phyloP scores from a whole-genome alignment of 1,140 invertebrate genomes.

The Oryctes rhinoceros region DNA sequence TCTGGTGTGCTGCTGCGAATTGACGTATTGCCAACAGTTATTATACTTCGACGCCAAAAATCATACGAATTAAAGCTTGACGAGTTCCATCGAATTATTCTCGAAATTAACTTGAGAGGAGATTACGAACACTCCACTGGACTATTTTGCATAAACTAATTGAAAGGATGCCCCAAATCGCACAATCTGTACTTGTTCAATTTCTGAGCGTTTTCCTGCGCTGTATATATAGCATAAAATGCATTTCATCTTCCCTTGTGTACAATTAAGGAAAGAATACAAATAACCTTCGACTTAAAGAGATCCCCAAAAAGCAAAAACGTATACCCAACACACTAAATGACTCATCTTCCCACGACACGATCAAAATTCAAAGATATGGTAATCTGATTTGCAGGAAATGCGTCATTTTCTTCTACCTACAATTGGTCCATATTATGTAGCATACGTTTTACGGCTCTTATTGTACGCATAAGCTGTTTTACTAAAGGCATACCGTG shows the following conservation, averaged over 20 bases:
- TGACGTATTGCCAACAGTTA: no score
- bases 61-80: no score
- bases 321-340: neutral
- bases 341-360: conserved; percentile 13
- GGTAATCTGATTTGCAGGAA: neutral
- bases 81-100: no score
- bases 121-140: no score
- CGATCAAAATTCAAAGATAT: neutral
- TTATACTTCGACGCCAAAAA: no score
- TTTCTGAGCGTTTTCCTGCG: no score
- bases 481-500: neutral
- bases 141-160: no score
- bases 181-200: no score
- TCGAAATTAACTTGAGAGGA: no score
- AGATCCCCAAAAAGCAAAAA: neutral
- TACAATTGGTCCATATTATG: neutral
- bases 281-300: neutral
- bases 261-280: neutral
- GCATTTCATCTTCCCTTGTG: neutral
- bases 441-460: neutral
- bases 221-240: no score
- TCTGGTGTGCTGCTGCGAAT: no score
- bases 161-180: no score
- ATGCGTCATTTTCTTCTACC: neutral
- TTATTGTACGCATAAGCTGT: neutral